Base-by-base conservation (phyloP, 2,113 vertebrate species). In the Leiothrix lutea region DNA sequence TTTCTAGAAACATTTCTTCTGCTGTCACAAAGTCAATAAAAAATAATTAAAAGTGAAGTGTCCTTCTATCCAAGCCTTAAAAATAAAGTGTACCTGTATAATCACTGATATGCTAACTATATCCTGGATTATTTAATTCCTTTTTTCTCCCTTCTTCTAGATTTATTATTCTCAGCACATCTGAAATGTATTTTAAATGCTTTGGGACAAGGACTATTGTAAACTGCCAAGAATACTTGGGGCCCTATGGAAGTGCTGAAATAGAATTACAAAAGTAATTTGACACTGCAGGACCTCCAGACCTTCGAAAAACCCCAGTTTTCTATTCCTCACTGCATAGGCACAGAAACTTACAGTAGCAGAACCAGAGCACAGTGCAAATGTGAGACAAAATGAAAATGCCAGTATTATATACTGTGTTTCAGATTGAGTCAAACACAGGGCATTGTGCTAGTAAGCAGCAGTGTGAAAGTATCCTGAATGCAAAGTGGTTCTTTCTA, bases 151-250 rank as follows among this genome's bases (percentile, higher is more conserved):
- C 12, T 80, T 35, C 50, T 88, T 90, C 75, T 78, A 64, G 31
- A 19, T 86, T 84, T 84, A 53, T 62, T 74, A 78, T 83, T 72
- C 61, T 89, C 15, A 0, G 38, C 25, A 85, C 51, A 82, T 78
- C 66, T 93, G 90, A 95, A 90, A 79, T 28, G n/a, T 38, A 58
- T 90, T 87, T 94, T 62, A 86, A 94, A 86, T 67, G 50, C 56
- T 92, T 58, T 91, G 42, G 74, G 78, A 84, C 53, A 67, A 89
- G 47, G 50, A 75, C 72, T 80, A 18, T 48, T 88, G 36, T 81
- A 94, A 92, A 77, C 65, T 82, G 71, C 74, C 79, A 94, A 80
- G 47, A 90, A 80, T 88, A 64, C 69, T 38, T 66, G 14, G 12
- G 48, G 35, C 50, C 64, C 86, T 66, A 47, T 80, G 53, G 60